Conservation (phyloP, 2,888 invertebrate genomes). For the Psococerastis gibbosa region DNA sequence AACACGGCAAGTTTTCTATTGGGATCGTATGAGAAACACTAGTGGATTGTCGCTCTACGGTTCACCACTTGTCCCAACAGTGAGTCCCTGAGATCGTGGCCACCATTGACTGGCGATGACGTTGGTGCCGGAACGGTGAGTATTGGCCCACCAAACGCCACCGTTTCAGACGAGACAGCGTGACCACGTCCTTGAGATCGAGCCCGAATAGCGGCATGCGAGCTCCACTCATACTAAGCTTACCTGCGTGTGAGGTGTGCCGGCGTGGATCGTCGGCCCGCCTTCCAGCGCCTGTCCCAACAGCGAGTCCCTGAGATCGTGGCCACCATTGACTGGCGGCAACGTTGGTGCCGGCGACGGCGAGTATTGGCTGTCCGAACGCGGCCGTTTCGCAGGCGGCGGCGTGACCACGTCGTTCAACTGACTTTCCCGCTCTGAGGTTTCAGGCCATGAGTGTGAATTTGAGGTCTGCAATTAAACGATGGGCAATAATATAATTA, state of each 20-base stretch:
- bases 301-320: constrained; percentile 41
- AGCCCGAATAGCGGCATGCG: no score
- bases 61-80: constrained; percentile 61
- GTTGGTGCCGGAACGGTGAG: constrained; percentile 22
- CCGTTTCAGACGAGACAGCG: constrained; percentile 46
- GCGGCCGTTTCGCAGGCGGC: constrained; percentile 48
- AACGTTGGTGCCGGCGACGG: constrained; percentile 19
- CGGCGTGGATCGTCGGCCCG: constrained; percentile 43
- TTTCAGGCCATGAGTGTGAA: constrained; percentile 41
- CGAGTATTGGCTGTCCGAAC: constrained; percentile 27
- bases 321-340: constrained; percentile 23
- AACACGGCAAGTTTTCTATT: no score
- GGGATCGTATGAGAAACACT: no score
- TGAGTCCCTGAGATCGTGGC: constrained; percentile 35
- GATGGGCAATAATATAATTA: no score
- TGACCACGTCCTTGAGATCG: constrained; percentile 30
- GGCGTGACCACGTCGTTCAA: constrained; percentile 35
- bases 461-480: constrained; percentile 31
- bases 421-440: constrained; percentile 25
- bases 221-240: constrained; percentile 6
- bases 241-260: constrained; percentile 15
- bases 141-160: constrained; percentile 32
- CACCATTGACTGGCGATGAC: constrained; percentile 22
- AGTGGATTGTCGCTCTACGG: constrained; percentile 46
- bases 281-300: constrained; percentile 61